A percentile compares a stretch with the other conserved stretches of the same genome.
phyloP scores from a whole-genome alignment of 30 jellyfish, hydroid and myxozoan species.

The Cassiopea andromeda region DNA sequence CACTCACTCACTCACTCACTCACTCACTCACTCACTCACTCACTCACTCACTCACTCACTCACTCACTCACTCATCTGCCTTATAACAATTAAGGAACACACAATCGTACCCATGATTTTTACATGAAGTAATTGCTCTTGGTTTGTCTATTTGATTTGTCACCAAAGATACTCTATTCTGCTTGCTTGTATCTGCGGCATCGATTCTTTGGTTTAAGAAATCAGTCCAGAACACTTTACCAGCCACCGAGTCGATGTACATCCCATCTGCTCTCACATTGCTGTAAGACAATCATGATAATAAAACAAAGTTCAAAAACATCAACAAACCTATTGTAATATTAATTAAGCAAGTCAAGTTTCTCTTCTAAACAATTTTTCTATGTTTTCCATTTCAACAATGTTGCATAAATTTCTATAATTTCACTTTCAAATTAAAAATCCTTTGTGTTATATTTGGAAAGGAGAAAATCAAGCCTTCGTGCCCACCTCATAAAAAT shows the following conservation, averaged over 20 bases:
- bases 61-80: no score
- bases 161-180: constrained; percentile 43
- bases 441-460: no score
- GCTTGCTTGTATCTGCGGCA: constrained; percentile 27
- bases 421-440: no score
- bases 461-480: neutral
- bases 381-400: no score
- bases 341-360: no score
- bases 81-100: neutral
- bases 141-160: constrained; percentile 62
- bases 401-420: no score
- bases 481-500: constrained; percentile 45
- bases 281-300: neutral
- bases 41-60: no score
- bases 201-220: constrained; percentile 56
- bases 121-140: constrained; percentile 59
- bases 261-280: constrained; percentile 70
- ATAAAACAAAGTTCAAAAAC: no score
- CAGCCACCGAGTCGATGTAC: constrained; percentile 34
- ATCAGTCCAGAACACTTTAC: constrained; percentile 75
- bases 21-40: no score
- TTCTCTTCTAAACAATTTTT: no score
- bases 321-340: no score
- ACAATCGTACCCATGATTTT: constrained; percentile 38
- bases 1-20: no score